Base-by-base conservation (phyloP, 2,888 invertebrate genomes). In the Watsonalla binaria region DNA sequence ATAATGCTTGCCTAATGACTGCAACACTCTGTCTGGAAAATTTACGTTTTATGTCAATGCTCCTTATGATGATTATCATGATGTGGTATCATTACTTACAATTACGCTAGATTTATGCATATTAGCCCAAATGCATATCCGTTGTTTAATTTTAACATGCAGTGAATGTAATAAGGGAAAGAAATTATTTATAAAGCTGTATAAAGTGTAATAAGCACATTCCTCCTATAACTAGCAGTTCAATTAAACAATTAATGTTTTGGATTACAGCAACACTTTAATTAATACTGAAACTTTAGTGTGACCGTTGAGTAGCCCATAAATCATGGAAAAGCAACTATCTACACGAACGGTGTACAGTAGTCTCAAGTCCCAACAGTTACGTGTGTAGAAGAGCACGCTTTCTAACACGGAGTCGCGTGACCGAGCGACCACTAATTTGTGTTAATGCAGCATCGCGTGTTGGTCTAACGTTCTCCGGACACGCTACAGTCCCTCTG, bases 361-460 rank as follows among this genome's bases (percentile, higher is more conserved):
- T 47, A 54, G 47, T 56, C 46, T 53, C 48, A 52, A 54, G 47
- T 56, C 46, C 54, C 48, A 52, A 52, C 66, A 68, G 61, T 55
- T 63, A 64, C 62, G 63, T 61, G 60, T 55, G 50, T 51, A 49
- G 34, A 34, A 34, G 61, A 61, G 65, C 70, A 74, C 81, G 84
- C 82, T 84, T 80, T 84, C 82, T 80, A 81, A 73, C 72, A 64
- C 63, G 62, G 51, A 61, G 55, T 80, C 70, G 84, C 84, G 83
- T 80, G 82, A 68, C 58, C 55, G 55, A 59, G 58, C 65, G 67
- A 63, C 68, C 67, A 60, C 69, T 79, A 77, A 81, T 82, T 78
- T 74, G 72, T 68, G 68, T 73, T 74, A 78, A 76, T 76, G 67
- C 72, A 60, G 65, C 56, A 55, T 72, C 66, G 78, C 76, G 74